Conservation (phyloP, 1,140 invertebrate genomes). For the Pissodes strobi region DNA sequence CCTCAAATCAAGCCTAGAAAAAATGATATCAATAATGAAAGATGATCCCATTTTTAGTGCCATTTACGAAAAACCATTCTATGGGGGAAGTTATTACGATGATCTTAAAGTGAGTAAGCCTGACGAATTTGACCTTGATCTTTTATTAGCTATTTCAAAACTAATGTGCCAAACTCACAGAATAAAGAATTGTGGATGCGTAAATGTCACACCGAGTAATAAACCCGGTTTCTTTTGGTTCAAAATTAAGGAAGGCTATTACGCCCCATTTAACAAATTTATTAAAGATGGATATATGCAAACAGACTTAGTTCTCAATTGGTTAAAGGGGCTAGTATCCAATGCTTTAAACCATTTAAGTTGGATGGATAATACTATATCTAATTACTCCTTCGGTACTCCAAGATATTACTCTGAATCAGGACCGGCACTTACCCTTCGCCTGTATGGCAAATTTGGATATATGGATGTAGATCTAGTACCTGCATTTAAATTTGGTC, state of each 20-base stretch:
- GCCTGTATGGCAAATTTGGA: constrained; percentile 31
- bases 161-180: constrained; percentile 3
- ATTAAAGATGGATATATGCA: constrained; percentile 31
- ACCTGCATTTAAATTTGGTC: constrained; percentile 41
- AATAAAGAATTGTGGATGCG: constrained; percentile 5
- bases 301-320: constrained; percentile 35
- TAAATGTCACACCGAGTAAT: constrained; percentile 13
- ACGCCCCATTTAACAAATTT: constrained; percentile 14
- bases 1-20: too few relatives aligned
- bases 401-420: neutral
- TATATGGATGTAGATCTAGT: constrained; percentile 48
- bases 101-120: constrained; percentile 58
- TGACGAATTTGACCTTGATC: constrained; percentile 62
- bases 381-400: neutral
- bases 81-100: constrained; percentile 62
- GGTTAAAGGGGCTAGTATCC: constrained; percentile 42
- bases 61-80: constrained; percentile 54
- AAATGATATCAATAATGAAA: neutral
- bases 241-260: constrained; percentile 25
- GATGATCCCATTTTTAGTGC: constrained; percentile 34
- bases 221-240: constrained; percentile 33
- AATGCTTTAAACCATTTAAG: constrained; percentile 35
- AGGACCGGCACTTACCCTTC: constrained; percentile 47
- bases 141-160: constrained; percentile 57
- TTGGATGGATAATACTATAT: neutral